Base-by-base conservation (phyloP, 2,797 vertebrate species). In the Gambusia yucatana region DNA sequence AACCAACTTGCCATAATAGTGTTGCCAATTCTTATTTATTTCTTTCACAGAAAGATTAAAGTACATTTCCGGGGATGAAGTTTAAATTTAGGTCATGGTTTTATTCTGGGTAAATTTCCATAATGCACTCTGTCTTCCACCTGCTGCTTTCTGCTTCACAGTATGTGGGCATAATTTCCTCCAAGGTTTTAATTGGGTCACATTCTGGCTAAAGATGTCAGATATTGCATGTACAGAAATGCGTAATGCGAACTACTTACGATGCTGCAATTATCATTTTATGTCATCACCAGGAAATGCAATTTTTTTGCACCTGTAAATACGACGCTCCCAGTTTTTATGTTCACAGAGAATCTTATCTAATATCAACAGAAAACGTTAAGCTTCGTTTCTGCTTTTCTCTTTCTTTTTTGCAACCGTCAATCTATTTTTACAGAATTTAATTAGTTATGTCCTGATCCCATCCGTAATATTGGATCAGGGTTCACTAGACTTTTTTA, bases 101-200 rank as follows among this genome's bases (percentile, higher is more conserved):
- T 87, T 28, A 28, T 67, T 86, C 67, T 80, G 43, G 74, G 70
- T 78, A 63, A 72, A 74, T 82, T 89, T 89, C 79, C 77, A 82
- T 82, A 78, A 79, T 13, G 57, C 74, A 77, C 75, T 77, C 77
- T 82, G 82, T 72, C 85, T 82, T 80, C 52, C 78, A 88, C 86
- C 91, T 91, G 90, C 89, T 89, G 91, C 87, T 85, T 89, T 85
- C 85, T 90, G 89, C 90, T 88, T 85, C 87, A 83, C 88, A 82
- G 81, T 83, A 84, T 85, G 90, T 75, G 85, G 73, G 79, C 73
- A 88, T 86, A 84, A 85, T 89, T 88, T 91, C 83, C 83, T 91
- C 84, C 41, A 47, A 81, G 82, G 76, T 88, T 89, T 88, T 79
- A 92, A 92, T 91, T 92, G 81, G 90, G 88, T 89, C 90, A 89